Conservation (phyloP, 2,888 invertebrate species). For the Drosophila merina region DNA sequence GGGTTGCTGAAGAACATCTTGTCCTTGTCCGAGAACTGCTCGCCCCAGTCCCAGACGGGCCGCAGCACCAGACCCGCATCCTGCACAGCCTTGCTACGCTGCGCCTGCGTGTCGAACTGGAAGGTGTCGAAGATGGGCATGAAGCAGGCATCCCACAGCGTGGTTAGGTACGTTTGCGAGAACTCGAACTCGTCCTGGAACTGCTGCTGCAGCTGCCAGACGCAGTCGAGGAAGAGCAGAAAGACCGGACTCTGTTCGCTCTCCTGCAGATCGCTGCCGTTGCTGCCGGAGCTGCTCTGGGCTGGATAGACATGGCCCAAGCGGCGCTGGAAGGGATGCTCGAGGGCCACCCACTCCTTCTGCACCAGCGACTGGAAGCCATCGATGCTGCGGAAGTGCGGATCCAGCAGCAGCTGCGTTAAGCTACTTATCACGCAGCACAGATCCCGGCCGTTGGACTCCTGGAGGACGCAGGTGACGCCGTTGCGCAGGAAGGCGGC, state of each 20-base stretch:
- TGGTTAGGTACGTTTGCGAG: constrained; percentile 95
- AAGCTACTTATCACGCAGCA: constrained; percentile 94
- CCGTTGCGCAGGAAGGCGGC: constrained; percentile 87
- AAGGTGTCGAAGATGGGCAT: constrained; percentile 96
- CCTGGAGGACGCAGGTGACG: constrained; percentile 93
- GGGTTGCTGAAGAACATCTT: constrained; percentile 94
- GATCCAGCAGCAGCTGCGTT: constrained; percentile 94
- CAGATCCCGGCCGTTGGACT: constrained; percentile 94
- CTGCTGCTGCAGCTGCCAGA: constrained; percentile 95
- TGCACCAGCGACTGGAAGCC: constrained; percentile 96
- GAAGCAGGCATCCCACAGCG: constrained; percentile 95
- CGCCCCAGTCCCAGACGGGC: constrained; percentile 95
- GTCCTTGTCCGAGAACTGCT: constrained; percentile 93
- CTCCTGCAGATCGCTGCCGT: constrained; percentile 60
- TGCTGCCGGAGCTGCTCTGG: constrained; percentile 10
- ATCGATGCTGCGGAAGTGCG: constrained; percentile 90
- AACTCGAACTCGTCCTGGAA: constrained; percentile 95
- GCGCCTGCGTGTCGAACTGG: constrained; percentile 93
- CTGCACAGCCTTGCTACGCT: constrained; percentile 87
- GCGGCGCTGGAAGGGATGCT: constrained; percentile 91
- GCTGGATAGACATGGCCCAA: constrained; percentile 86
- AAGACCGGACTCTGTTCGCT: constrained; percentile 92
- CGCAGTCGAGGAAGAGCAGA: constrained; percentile 95
- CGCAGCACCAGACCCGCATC: constrained; percentile 86
- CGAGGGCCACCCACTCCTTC: constrained; percentile 97